Evolutionary conservation across 2,888 invertebrate species (phyloP).

Genomic region (Cheiracanthium punctorium): DNA sequence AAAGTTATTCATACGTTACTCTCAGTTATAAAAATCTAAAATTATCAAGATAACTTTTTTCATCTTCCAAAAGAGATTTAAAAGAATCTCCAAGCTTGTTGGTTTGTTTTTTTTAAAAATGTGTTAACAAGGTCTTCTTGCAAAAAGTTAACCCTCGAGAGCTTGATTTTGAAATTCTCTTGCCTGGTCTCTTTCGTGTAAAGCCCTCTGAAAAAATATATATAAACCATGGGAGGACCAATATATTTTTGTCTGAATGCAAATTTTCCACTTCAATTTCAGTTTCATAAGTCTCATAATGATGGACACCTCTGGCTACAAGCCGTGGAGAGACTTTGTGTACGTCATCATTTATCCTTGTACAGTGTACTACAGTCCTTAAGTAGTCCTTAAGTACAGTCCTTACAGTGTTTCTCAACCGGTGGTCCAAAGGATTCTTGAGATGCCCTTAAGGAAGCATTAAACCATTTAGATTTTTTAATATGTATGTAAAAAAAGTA

Average conservation of each 20-base stretch:
- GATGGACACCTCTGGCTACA: constrained; percentile 43
- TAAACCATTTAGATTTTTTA: neutral
- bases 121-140: too few relatives aligned
- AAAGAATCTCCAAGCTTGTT: too few relatives aligned
- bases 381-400: neutral
- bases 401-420: constrained; percentile 13
- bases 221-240: neutral
- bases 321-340: constrained; percentile 31
- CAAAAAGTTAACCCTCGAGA: neutral
- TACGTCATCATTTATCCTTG: constrained; percentile 44
- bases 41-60: too few relatives aligned
- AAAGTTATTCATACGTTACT: too few relatives aligned
- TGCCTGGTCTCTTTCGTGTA: neutral
- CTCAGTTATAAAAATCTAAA: too few relatives aligned
- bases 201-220: neutral
- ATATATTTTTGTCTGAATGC: neutral
- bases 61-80: too few relatives aligned
- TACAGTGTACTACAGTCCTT: constrained; percentile 55
- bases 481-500: neutral
- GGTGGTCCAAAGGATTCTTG: constrained; percentile 1
- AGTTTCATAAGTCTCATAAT: neutral
- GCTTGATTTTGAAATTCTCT: neutral
- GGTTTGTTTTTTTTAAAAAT: too few relatives aligned
- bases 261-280: neutral
- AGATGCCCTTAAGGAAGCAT: neutral